Evolutionary conservation across 2,113 vertebrate species (phyloP).

Genomic region (Toxostoma redivivum): DNA sequence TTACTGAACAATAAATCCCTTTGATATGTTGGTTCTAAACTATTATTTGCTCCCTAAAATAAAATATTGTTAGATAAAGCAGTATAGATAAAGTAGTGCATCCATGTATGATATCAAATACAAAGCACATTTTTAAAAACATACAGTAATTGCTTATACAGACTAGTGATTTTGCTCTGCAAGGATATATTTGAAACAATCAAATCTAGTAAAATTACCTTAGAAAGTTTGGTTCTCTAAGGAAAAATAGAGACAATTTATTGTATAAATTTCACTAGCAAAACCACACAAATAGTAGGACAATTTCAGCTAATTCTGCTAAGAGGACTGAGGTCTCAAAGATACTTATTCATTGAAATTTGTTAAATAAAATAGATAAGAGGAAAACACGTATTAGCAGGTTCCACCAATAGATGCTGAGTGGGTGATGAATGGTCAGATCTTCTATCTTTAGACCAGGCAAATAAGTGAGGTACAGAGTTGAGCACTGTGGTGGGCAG

Average conservation of each 20-base stretch:
- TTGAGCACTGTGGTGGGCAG: background rate
- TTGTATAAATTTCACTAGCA: background rate
- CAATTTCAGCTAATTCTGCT: background rate
- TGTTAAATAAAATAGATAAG: background rate
- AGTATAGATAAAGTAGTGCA: background rate
- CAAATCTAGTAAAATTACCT: background rate
- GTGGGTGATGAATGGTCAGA: background rate
- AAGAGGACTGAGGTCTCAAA: background rate
- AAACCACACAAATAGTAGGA: background rate
- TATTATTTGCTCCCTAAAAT: background rate
- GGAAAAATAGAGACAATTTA: background rate
- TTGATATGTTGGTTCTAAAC: background rate
- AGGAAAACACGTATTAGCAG: background rate
- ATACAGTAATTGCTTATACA: background rate
- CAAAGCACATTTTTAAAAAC: background rate
- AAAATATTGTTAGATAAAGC: background rate
- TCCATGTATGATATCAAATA: background rate
- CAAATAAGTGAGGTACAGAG: background rate
- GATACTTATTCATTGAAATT: background rate
- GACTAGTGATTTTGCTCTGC: background rate
- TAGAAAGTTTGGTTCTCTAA: background rate
- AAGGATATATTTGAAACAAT: background rate
- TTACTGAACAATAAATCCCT: background rate
- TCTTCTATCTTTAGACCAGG: background rate
- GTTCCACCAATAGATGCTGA: background rate